A percentile compares a stretch with the other conserved stretches of the same genome.
phyloP scores from a whole-genome alignment of 2,113 vertebrate genomes.

The Phalacrocorax pelagicus region DNA sequence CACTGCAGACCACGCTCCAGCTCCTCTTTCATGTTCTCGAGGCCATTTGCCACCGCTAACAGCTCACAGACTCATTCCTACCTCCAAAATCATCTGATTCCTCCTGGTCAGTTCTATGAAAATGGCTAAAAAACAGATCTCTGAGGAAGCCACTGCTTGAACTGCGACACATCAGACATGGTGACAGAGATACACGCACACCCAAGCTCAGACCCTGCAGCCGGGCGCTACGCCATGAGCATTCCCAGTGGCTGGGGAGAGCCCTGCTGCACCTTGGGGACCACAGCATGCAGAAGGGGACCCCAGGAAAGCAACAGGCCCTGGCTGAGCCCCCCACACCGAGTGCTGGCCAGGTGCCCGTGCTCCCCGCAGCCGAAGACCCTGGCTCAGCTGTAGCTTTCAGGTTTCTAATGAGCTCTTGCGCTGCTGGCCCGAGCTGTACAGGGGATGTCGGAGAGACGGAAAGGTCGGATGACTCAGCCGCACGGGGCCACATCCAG shows the following conservation, averaged over 20 bases:
- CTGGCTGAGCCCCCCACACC: neutral
- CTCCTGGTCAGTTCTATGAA: neutral
- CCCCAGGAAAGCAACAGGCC: neutral
- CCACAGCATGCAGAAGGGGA: neutral
- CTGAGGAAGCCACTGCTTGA: neutral
- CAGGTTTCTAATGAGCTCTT: neutral
- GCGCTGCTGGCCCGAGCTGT: neutral
- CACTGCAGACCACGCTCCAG: neutral
- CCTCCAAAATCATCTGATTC: accelerated
- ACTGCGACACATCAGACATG: accelerated
- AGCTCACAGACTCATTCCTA: neutral
- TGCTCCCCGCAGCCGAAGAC: no score
- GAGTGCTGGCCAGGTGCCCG: accelerated
- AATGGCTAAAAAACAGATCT: neutral
- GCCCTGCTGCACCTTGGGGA: accelerated
- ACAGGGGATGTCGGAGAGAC: neutral
- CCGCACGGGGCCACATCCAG: neutral
- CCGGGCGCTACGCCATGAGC: accelerated
- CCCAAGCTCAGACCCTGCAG: neutral
- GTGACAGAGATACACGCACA: accelerated
- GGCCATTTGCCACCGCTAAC: neutral
- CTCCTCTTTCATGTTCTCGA: neutral
- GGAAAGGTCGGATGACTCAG: neutral
- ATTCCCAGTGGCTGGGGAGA: accelerated
- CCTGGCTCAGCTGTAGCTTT: neutral